phyloP scores from a whole-genome alignment of 2,797 vertebrate species.

The Iguana delicatissima region DNA sequence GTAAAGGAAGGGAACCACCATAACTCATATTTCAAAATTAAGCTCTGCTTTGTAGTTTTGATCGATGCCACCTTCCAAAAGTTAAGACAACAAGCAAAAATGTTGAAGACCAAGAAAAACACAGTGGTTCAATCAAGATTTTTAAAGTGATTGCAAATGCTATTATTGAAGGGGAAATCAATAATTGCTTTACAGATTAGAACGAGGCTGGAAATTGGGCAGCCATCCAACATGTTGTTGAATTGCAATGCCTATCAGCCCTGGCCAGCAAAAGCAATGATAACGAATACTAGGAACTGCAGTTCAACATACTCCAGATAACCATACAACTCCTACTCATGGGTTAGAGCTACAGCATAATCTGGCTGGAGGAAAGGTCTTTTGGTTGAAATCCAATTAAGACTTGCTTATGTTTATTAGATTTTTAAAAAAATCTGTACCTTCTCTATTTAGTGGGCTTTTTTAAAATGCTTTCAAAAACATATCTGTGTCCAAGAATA shows the following conservation, averaged over 20 bases:
- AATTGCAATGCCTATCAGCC: too few species aligned
- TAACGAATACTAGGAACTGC: too few species aligned
- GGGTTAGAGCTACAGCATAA: not conserved
- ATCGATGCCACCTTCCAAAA: not conserved
- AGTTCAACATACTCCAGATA: too few species aligned
- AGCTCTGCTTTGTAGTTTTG: not conserved
- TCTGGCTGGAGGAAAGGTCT: not conserved
- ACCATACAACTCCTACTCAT: too few species aligned
- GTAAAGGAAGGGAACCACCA: constrained; percentile 3
- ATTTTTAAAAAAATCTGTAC: not conserved
- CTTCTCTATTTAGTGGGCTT: not conserved
- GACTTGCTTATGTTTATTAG: not conserved
- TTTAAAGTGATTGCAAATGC: not conserved
- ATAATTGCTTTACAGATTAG: not conserved
- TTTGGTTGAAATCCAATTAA: not conserved
- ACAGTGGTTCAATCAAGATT: not conserved
- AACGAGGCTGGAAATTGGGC: too few species aligned
- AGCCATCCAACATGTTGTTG: too few species aligned
- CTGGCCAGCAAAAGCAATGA: too few species aligned
- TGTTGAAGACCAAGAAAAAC: not conserved
- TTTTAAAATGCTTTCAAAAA: not conserved
- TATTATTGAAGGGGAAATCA: not conserved
- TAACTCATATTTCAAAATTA: not conserved
- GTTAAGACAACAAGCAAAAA: not conserved
- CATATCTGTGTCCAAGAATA: not conserved